A percentile compares a stretch with the other conserved stretches of the same genome.
Evolutionary conservation across 2,888 invertebrate species (phyloP).

Genomic region (Urechis unicinctus): DNA sequence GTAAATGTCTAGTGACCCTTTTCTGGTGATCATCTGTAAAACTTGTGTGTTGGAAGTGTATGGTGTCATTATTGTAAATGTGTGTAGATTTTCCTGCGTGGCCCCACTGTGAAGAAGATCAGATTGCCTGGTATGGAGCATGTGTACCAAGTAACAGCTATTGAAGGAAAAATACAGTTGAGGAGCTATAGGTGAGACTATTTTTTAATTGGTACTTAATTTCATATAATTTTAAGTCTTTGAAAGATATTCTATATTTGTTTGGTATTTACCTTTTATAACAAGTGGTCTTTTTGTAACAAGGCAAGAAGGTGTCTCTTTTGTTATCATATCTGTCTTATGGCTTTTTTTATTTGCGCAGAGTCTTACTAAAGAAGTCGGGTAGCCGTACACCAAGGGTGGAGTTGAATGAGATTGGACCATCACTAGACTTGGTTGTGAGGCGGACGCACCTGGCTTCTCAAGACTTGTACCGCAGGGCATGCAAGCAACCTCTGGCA

Average conservation of each 20-base stretch:
- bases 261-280: too few relatives aligned
- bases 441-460: conserved; percentile 83
- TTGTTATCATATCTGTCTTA: too few relatives aligned
- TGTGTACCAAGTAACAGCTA: conserved; percentile 80
- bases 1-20: too few relatives aligned
- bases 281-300: too few relatives aligned
- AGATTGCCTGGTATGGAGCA: conserved; percentile 90
- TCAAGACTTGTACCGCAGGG: conserved; percentile 63
- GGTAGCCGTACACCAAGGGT: conserved; percentile 81
- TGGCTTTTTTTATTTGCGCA: too few relatives aligned
- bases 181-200: conserved; percentile 60
- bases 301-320: too few relatives aligned
- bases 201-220: too few relatives aligned
- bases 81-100: conserved; percentile 87
- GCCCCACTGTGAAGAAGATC: conserved; percentile 72
- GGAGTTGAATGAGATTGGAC: conserved; percentile 92
- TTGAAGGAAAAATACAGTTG: conserved; percentile 71
- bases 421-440: conserved; percentile 78
- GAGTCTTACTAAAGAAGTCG: conserved; percentile 82
- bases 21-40: too few relatives aligned
- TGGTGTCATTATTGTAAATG: too few relatives aligned
- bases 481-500: conserved; percentile 40
- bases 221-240: too few relatives aligned
- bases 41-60: too few relatives aligned
- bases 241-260: too few relatives aligned